These are phyloP conservation scores for Steatocranus sp. DNA, from an alignment of 2,797 vertebrate species.

Conservation along the genomic window DNA sequence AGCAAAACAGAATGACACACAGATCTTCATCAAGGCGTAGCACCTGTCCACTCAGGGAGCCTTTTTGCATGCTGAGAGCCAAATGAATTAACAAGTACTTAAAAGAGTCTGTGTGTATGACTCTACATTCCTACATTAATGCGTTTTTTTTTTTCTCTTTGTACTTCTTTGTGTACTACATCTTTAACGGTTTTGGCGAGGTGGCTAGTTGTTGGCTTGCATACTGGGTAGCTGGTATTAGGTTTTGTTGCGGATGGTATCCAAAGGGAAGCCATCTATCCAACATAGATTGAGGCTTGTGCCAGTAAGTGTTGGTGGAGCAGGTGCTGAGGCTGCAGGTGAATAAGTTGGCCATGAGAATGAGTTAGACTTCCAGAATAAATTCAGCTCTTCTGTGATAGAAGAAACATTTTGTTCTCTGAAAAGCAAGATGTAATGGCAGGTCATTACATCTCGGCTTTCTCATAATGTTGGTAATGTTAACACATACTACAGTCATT, in stretches of 20 bases:
- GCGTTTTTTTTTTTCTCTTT: neutral
- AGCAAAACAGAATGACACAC: slow-evolving; percentile 7
- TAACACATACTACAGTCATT: neutral
- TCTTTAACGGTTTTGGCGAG: neutral
- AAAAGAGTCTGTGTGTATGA: neutral
- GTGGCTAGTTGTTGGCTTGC: neutral
- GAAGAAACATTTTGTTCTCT: neutral
- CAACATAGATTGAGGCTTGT: neutral
- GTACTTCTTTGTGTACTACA: neutral
- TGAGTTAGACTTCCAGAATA: neutral
- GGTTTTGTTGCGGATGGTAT: neutral
- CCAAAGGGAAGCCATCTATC: neutral
- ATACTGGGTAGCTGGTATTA: neutral
- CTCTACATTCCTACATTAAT: neutral
- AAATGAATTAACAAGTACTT: neutral
- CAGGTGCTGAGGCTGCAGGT: slow-evolving; percentile 44
- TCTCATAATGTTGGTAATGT: neutral
- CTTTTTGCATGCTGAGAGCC: slow-evolving; percentile 9
- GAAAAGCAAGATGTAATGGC: neutral
- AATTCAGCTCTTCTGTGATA: slow-evolving; percentile 6
- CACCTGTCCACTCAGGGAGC: slow-evolving; percentile 21
- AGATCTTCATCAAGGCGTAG: neutral
- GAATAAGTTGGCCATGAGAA: slow-evolving; percentile 16
- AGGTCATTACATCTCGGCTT: neutral
- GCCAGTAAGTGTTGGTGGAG: slow-evolving; percentile 23